Evolutionary conservation across 2,113 vertebrate genomes (phyloP).

Genomic region (Pungitius pungitius): DNA sequence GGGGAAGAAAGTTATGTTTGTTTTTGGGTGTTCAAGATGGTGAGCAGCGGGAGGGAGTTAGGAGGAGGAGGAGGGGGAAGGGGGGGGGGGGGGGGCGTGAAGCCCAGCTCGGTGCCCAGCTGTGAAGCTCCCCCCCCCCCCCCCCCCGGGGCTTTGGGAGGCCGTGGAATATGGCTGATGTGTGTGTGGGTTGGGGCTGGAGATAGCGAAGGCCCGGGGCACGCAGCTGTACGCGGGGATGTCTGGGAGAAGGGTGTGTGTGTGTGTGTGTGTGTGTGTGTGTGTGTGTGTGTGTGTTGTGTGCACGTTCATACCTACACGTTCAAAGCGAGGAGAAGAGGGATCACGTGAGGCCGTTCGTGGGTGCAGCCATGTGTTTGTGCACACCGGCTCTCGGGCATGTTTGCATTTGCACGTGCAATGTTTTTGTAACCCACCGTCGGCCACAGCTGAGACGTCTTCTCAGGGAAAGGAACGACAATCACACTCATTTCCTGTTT

Average conservation of each 20-base stretch:
- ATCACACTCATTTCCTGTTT: constrained; percentile 73
- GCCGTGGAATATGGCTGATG: constrained; percentile 73
- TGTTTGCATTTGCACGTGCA: too few relatives aligned
- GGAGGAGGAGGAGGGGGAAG: too few relatives aligned
- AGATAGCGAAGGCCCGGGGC: constrained; percentile 55
- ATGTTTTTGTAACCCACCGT: constrained; percentile 11
- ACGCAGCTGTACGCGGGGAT: constrained; percentile 66
- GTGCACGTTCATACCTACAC: constrained; percentile 22
- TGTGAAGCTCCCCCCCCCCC: constrained; percentile 54
- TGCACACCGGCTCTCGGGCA: too few relatives aligned
- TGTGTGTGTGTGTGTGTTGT: too few relatives aligned
- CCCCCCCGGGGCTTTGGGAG: constrained; percentile 41
- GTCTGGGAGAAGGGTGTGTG: constrained; percentile 40
- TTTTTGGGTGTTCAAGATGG: constrained; percentile 20
- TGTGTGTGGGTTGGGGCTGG: constrained; percentile 58
- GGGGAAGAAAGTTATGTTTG: constrained; percentile 28
- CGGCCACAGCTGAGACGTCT: constrained; percentile 54
- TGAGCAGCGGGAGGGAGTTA: constrained; percentile 1
- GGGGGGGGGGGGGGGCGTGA: background rate
- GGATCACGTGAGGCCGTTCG: background rate
- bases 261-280: background rate
- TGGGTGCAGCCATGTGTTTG: constrained; percentile 9
- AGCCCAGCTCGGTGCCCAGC: constrained; percentile 64
- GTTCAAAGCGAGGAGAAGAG: constrained; percentile 18
- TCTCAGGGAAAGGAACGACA: constrained; percentile 50